These are phyloP conservation scores for Tethea ocularis DNA, from an alignment of 2,888 invertebrate genomes.

Conservation along the genomic window DNA sequence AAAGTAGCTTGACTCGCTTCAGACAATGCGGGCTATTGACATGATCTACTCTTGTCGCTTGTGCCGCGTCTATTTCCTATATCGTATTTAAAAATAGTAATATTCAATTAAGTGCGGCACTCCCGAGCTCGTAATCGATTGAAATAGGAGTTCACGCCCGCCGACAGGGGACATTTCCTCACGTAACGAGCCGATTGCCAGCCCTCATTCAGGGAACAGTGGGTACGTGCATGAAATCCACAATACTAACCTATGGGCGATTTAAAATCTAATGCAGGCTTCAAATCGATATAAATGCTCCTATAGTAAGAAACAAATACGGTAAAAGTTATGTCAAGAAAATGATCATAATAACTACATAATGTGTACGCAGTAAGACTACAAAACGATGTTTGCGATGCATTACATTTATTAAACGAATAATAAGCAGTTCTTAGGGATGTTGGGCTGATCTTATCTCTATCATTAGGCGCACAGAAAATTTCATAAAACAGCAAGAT, in stretches of 20 bases:
- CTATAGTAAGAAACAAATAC: slow-evolving; percentile 5
- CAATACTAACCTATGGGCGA: slow-evolving; percentile 46
- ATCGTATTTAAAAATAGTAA: slow-evolving; percentile 5
- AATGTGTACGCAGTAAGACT: background rate
- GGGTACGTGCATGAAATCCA: slow-evolving; percentile 64
- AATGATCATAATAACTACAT: background rate
- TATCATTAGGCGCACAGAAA: background rate
- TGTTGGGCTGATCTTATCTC: background rate
- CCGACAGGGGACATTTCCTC: slow-evolving; percentile 55
- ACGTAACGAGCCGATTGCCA: slow-evolving; percentile 56
- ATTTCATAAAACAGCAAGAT: background rate
- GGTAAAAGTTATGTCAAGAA: background rate
- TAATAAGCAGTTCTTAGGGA: background rate
- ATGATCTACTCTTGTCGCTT: slow-evolving; percentile 20
- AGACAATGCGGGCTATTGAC: slow-evolving; percentile 20
- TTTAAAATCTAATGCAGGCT: slow-evolving; percentile 30
- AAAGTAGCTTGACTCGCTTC: slow-evolving; percentile 18
- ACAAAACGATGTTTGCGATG: background rate
- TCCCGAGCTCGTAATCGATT: slow-evolving; percentile 43
- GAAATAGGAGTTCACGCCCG: slow-evolving; percentile 39
- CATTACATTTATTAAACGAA: background rate
- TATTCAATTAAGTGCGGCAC: slow-evolving; percentile 26
- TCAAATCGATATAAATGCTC: slow-evolving; percentile 1
- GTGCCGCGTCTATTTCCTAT: background rate
- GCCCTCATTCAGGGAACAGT: slow-evolving; percentile 57